Evolutionary conservation across 1,140 invertebrate genomes (phyloP), one percentile per base, ranked within the genome.

Genomic region (Polypedilum vanderplanki): DNA sequence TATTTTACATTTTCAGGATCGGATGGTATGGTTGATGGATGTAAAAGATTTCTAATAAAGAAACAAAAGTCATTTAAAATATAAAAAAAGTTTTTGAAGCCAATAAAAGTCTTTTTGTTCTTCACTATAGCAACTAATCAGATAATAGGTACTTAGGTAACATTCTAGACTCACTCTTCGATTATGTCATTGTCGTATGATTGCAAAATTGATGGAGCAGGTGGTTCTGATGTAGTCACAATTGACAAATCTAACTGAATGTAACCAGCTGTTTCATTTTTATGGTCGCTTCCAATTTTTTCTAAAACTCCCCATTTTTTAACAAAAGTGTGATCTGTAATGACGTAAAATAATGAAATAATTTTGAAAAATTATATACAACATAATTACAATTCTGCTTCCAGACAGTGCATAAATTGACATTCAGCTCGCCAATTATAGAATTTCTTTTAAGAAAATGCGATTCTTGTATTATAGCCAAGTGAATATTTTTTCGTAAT

Each of bases 241-340:
- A 93, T 87, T 24, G 86, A 85, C 67, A 94, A 87, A 79, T 93
- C 90, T 77, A 91, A 88, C 83, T 93, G 93, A 1, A 94, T 81
- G 79, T 90, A 92, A 57, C 91, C 91, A 70, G 65, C 17, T 80
- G 87, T 88, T 12, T 87, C 84, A 17, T 86, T 86, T 7, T 80
- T 85, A 20, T 82, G 80, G 15, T 84, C 81, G 76, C 89, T 85
- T 78, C 90, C 86, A 3, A 89, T 87, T 77, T 91, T 87, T 65
- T 82, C 81, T 3, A 93, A 78, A 76, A 90, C 85, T 1, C 90
- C 91, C 92, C 92, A 93, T 83, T 93, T 93, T 79, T 92, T 90
- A 78, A 89, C 90, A 81, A 91, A 93, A 79, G 90, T 87, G 78
- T 90, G 91, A 83, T 90, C 90, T 89, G 78, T 67, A 73, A 75